Conservation (phyloP, 2,888 invertebrate genomes). For the Sinotaia quadrata region DNA sequence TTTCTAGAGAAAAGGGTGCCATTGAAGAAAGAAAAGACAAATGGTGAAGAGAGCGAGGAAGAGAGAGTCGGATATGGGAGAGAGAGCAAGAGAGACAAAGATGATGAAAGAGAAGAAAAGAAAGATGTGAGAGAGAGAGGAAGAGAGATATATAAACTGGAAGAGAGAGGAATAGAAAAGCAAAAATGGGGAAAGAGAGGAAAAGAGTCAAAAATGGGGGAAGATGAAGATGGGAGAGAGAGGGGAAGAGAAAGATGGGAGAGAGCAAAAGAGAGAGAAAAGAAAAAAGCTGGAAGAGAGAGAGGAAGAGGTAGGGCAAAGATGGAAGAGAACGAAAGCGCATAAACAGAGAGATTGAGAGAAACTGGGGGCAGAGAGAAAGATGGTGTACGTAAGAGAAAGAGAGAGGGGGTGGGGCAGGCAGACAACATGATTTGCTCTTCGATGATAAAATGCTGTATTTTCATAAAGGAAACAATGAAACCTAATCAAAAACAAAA, state of each 20-base stretch:
- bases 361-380: background rate
- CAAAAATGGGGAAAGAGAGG: slow-evolving; percentile 25
- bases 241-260: slow-evolving; percentile 10
- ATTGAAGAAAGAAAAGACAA: background rate
- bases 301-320: background rate
- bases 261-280: slow-evolving; percentile 6
- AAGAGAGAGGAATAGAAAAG: slow-evolving; percentile 7
- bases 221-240: slow-evolving; percentile 13
- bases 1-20: no score
- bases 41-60: background rate
- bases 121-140: slow-evolving; percentile 29
- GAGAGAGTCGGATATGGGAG: background rate
- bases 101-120: no score
- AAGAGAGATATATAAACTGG: slow-evolving; percentile 17
- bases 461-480: no score
- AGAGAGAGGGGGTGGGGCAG: background rate
- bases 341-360: background rate
- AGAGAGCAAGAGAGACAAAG: background rate
- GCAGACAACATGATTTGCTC: background rate
- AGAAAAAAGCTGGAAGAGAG: background rate
- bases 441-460: no score
- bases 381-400: slow-evolving; percentile 1
- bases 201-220: slow-evolving; percentile 19
- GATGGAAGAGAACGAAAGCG: background rate
- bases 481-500: no score